Evolutionary conservation across 2,113 vertebrate species (phyloP).

Genomic region (Brachionichthys hirsutus): DNA sequence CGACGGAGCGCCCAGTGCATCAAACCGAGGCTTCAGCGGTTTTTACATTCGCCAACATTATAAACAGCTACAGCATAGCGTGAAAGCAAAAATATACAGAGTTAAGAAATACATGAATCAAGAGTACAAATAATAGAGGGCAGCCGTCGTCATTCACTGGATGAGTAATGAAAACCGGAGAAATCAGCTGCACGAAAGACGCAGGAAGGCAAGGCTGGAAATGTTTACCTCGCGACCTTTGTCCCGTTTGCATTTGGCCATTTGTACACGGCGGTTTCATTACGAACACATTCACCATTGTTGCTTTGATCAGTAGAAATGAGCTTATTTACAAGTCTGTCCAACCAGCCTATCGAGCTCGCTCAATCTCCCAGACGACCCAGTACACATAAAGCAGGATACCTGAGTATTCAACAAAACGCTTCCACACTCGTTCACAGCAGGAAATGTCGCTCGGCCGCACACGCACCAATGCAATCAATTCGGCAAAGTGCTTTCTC

Average conservation of each 20-base stretch:
- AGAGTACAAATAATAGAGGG: conserved; percentile 65
- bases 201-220: conserved; percentile 87
- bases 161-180: conserved; percentile 76
- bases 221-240: conserved; percentile 85
- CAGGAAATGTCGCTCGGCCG: conserved; percentile 69
- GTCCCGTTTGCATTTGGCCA: conserved; percentile 88
- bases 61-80: conserved; percentile 43
- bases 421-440: conserved; percentile 80
- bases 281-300: conserved; percentile 73
- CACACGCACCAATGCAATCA: conserved; percentile 33
- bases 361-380: conserved; percentile 79
- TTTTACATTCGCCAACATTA: conserved; percentile 50
- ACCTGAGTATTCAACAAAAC: conserved; percentile 92
- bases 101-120: conserved; percentile 70
- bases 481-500: conserved; percentile 40
- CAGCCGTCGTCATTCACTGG: conserved; percentile 71
- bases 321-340: conserved; percentile 89
- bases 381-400: conserved; percentile 84
- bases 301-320: conserved; percentile 80
- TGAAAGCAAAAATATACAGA: conserved; percentile 31
- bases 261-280: conserved; percentile 86
- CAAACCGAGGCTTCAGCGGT: conserved; percentile 43
- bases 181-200: conserved; percentile 74
- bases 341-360: conserved; percentile 81
- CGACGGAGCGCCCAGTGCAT: conserved; percentile 57